Percentiles rank a stretch among this genome's conserved stretches.
phyloP scores from a whole-genome alignment of 2,797 vertebrate genomes.

The Synaphobranchus kaupii region DNA sequence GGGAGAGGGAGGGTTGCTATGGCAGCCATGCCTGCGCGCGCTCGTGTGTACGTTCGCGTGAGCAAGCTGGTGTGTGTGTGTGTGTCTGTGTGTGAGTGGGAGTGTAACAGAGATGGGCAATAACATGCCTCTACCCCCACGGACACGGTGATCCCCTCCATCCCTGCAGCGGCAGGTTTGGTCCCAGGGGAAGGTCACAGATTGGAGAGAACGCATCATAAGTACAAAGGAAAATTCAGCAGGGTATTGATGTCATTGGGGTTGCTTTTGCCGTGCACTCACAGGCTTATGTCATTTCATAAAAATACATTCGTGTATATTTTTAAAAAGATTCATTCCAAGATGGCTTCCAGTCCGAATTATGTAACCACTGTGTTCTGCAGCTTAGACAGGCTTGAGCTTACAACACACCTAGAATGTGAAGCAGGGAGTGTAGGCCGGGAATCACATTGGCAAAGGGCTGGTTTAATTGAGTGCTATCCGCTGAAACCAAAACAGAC shows the following conservation, averaged over 20 bases:
- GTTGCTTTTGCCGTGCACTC: not conserved
- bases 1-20: slow-evolving; percentile 3
- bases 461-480: not conserved
- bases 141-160: not conserved
- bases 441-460: not conserved
- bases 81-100: not conserved
- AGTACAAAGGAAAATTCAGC: not conserved
- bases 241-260: not conserved
- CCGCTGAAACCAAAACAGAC: not conserved
- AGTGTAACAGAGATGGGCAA: not conserved
- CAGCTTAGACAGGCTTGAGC: not conserved
- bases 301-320: not conserved
- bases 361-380: not conserved
- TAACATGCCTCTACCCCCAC: not conserved
- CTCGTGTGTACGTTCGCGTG: not conserved
- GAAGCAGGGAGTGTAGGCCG: not conserved
- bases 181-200: not conserved
- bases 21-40: not conserved
- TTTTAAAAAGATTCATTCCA: not conserved
- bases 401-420: not conserved
- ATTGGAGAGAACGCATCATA: not conserved
- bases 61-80: not conserved
- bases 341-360: not conserved
- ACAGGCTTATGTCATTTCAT: not conserved
- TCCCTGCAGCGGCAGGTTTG: not conserved